Percentiles rank a stretch among this genome's conserved stretches.
phyloP scores from a whole-genome alignment of 2,888 invertebrate genomes.

The Synanthedon tipuliformis region DNA sequence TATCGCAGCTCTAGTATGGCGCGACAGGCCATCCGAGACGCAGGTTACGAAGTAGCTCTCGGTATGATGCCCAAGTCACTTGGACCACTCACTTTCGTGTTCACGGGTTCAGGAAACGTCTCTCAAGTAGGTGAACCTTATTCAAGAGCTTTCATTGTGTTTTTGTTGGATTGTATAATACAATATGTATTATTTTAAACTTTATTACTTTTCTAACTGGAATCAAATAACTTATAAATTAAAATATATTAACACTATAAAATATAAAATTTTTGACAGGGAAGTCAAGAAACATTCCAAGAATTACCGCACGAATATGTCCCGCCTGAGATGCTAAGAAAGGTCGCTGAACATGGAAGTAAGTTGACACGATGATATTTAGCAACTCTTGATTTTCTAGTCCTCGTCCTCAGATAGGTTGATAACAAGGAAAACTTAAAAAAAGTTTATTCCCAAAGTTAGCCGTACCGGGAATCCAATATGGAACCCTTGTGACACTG shows the following conservation, averaged over 20 bases:
- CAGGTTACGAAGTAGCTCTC: conserved; percentile 98
- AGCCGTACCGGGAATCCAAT: no score
- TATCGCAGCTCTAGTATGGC: conserved; percentile 99
- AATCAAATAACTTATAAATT: background rate
- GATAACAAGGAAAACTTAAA: no score
- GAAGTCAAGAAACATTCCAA: conserved; percentile 93
- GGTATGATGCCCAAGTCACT: conserved; percentile 97
- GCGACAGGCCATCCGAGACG: conserved; percentile 95
- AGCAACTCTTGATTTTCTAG: no score
- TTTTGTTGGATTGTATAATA: no score
- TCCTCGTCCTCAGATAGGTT: no score
- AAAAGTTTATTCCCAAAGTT: no score
- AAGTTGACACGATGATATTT: conserved; percentile 29
- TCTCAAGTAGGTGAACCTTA: conserved; percentile 73
- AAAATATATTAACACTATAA: background rate
- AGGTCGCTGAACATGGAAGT: conserved; percentile 98
- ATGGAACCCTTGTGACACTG: no score
- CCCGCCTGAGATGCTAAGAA: conserved; percentile 91
- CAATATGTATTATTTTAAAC: no score
- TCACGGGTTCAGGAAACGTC: conserved; percentile 98
- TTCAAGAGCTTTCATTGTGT: no score
- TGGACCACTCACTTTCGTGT: conserved; percentile 96
- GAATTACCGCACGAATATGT: conserved; percentile 98
- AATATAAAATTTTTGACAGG: conserved; percentile 49
- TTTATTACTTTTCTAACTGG: background rate